phyloP scores from a whole-genome alignment of 2,113 vertebrate species.

The pig (Sus scrofa) region T2T-Sscrofa CM000812.6:139726001-139726500 shows the following conservation, averaged over 20 bases:
- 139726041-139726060: too few species aligned
- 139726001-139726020: too few species aligned
- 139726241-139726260: background rate
- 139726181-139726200: background rate
- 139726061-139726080: too few species aligned
- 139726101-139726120: too few species aligned
- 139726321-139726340: background rate
- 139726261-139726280: background rate
- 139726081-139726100: too few species aligned
- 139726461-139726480: background rate
- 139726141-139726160: background rate
- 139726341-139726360: conserved; percentile 17
- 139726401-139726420: conserved; percentile 3
- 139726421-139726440: background rate
- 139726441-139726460: conserved; percentile 28
- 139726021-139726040: too few species aligned
- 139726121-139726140: background rate
- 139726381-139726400: background rate
- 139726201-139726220: background rate
- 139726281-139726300: background rate
- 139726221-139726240: background rate
- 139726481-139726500: background rate
- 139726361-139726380: background rate
- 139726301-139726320: background rate
- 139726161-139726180: background rate